phyloP scores from a whole-genome alignment of 92 coral and sea anemone species.

The Anthopleura xanthogrammica region DNA sequence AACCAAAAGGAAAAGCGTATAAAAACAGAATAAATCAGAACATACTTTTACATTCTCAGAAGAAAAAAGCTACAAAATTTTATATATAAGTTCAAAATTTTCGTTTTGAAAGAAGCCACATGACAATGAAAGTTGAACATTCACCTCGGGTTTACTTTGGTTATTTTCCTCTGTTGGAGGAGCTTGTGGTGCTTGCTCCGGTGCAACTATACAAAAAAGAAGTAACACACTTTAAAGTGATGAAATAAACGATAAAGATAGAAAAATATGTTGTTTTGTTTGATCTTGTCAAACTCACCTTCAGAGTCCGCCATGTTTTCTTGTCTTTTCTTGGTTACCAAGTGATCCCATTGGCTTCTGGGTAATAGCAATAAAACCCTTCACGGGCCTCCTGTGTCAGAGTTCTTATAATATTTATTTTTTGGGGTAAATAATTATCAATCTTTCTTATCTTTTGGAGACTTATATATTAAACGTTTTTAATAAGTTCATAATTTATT shows the following conservation, averaged over 20 bases:
- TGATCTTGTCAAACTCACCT: conserved; percentile 27
- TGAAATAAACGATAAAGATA: neutral
- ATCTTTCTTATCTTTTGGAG: neutral
- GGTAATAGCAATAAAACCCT: conserved; percentile 10
- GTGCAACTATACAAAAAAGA: conserved; percentile 31
- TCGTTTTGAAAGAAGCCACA: neutral
- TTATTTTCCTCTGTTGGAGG: conserved; percentile 65
- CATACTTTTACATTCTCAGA: too few relatives aligned
- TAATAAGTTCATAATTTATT: neutral
- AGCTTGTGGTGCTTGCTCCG: conserved; percentile 59
- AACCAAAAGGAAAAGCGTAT: too few relatives aligned
- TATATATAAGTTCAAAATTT: too few relatives aligned
- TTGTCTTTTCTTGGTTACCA: conserved; percentile 62
- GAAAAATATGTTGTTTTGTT: neutral
- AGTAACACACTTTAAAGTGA: neutral
- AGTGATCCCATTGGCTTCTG: conserved; percentile 53
- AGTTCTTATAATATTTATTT: neutral
- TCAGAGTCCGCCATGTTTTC: conserved; percentile 89
- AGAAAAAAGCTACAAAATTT: too few relatives aligned
- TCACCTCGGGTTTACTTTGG: conserved; percentile 72
- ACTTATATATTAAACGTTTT: neutral
- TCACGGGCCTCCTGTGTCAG: conserved; percentile 9
- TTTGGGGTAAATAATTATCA: neutral
- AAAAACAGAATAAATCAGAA: too few relatives aligned
- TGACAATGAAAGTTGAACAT: neutral